Evolutionary conservation across 1,140 invertebrate species (phyloP), one percentile per base, ranked within the genome.

Genomic region (Euura lappo): DNA sequence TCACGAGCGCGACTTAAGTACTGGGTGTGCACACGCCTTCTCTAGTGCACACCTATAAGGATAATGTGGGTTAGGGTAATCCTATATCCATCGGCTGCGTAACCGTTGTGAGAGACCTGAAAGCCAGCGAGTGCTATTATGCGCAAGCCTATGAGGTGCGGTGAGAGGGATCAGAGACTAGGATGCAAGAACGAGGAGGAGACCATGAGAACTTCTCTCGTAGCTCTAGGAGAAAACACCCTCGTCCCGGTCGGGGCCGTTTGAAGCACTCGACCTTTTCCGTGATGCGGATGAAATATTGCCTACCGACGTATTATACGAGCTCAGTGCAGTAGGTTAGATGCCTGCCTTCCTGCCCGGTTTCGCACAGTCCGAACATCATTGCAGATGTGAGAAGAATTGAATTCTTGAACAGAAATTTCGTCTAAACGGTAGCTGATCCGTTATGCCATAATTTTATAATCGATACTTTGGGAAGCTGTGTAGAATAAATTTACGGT

Each of bases 1-100:
- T 28, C 28, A 28, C 28, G 28, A 28, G 28, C 28, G 28, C 28
- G 28, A 28, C 28, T 28, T n/a, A 60, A 8, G 51, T 60, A 60
- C 51, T 60, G 51, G 51, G 51, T 60, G 51, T 60, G 51, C 8
- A 60, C 28, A 28, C 51, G 51, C 51, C 51, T 60, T 60, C 5
- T 60, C 3, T 60, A 51, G 47, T 51, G 47, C 47, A 51, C 47
- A 51, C 47, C 47, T 51, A 51, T 51, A 11, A 7, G 51, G 51
- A n/a, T 60, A 60, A 60, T 60, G 51, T 60, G 51, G 51, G 51
- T 60, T 60, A 60, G 51, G 51, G 13, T 60, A 60, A 8, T 60
- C 51, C 51, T 60, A 60, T 28, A 28, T 60, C 51, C 51, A 60
- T 60, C 13, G 51, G 51, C 51, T 60, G 4, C 51, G 51, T 60